phyloP scores from a whole-genome alignment of 1,140 invertebrate genomes.

The Hylyphantes graminicola region DNA sequence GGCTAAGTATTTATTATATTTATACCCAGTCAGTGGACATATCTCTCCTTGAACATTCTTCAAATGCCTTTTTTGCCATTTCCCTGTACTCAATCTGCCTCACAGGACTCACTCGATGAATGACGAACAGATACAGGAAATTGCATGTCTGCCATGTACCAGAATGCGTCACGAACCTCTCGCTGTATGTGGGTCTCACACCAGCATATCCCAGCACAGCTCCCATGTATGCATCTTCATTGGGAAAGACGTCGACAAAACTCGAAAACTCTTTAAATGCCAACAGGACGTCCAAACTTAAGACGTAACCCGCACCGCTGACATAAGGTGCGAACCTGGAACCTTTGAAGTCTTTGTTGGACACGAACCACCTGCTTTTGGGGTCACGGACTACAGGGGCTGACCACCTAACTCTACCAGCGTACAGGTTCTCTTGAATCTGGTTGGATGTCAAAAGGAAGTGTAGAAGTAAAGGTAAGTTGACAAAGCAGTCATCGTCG shows the following conservation, averaged over 20 bases:
- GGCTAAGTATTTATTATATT: not conserved
- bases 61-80: conserved; percentile 12
- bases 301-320: conserved; percentile 45
- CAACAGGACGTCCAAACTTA: conserved; percentile 32
- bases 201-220: conserved; percentile 18
- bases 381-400: conserved; percentile 42
- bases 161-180: conserved; percentile 27
- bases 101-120: conserved; percentile 10
- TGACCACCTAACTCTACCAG: conserved; percentile 11
- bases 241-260: conserved; percentile 22
- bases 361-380: conserved; percentile 46
- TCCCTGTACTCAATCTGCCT: conserved; percentile 21
- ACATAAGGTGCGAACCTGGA: conserved; percentile 43
- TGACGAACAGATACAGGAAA: conserved; percentile 45
- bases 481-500: conserved; percentile 87
- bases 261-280: not conserved
- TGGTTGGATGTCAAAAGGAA: conserved; percentile 27
- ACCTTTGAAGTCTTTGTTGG: not conserved
- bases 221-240: conserved; percentile 58
- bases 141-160: conserved; percentile 40
- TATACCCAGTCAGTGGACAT: conserved; percentile 29
- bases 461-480: conserved; percentile 66
- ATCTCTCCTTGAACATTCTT: conserved; percentile 5
- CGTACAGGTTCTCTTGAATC: conserved; percentile 29
- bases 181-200: conserved; percentile 39